Evolutionary conservation across 1,140 invertebrate genomes (phyloP).

Genomic region (Druon quercuslanigerum): DNA sequence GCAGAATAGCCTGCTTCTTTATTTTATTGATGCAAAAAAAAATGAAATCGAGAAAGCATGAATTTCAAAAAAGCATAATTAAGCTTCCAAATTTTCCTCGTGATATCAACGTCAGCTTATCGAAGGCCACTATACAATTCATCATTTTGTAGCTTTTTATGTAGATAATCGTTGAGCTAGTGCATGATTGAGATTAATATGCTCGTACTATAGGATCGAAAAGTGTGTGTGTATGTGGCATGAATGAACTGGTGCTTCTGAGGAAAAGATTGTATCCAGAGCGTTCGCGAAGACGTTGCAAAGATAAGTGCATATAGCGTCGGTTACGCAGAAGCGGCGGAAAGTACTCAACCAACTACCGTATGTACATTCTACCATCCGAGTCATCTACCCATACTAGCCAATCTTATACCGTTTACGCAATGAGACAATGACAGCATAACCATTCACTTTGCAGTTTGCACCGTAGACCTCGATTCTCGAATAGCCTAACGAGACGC

Average conservation of each 20-base stretch:
- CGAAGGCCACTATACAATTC: neutral
- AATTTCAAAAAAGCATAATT: too few relatives aligned
- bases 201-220: neutral
- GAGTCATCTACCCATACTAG: neutral
- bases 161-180: neutral
- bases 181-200: neutral
- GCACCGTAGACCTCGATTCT: neutral
- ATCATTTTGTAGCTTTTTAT: neutral
- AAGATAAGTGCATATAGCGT: neutral
- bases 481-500: neutral
- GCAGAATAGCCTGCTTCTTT: too few relatives aligned
- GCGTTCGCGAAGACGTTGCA: neutral
- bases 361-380: neutral
- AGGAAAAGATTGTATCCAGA: conserved; percentile 14
- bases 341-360: neutral
- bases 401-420: neutral
- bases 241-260: conserved; percentile 4
- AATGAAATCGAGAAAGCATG: too few relatives aligned
- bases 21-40: too few relatives aligned
- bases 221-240: neutral
- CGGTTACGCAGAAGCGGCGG: neutral
- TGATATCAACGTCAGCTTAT: neutral
- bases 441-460: conserved; percentile 6
- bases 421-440: conserved; percentile 22
- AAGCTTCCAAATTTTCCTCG: too few relatives aligned